These are phyloP conservation scores for Engraulis encrasicolus DNA, from an alignment of 2,113 vertebrate species.

Conservation along the genomic window DNA sequence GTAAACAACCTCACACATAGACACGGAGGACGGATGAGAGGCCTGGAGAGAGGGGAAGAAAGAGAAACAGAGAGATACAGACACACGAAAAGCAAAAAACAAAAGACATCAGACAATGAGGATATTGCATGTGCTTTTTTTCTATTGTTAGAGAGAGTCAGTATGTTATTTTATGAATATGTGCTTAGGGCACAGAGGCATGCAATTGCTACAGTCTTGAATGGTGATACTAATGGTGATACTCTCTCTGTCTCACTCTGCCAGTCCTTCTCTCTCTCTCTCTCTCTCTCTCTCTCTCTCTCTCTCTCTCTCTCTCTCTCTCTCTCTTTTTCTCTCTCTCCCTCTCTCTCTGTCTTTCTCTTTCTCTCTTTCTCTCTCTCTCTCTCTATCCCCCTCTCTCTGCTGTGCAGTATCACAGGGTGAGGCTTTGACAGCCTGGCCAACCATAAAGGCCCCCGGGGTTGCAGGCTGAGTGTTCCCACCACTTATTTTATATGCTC, in stretches of 20 bases:
- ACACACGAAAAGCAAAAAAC: no score
- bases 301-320: not conserved
- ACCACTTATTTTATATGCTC: conserved; percentile 32
- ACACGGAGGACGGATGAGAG: no score
- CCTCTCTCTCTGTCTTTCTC: not conserved
- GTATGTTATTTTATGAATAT: not conserved
- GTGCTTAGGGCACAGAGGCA: not conserved
- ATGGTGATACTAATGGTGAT: not conserved
- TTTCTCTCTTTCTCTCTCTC: not conserved
- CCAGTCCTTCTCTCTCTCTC: not conserved
- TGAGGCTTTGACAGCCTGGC: conserved; percentile 26
- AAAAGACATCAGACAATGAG: no score
- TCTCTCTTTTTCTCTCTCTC: conserved; percentile 6
- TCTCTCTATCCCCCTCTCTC: not conserved
- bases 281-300: not conserved
- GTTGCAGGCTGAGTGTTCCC: not conserved
- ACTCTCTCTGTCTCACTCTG: not conserved
- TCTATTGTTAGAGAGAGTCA: not conserved
- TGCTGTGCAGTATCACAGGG: not conserved
- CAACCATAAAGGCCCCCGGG: conserved; percentile 22
- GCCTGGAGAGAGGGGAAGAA: no score
- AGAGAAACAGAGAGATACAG: not conserved
- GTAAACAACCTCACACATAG: no score
- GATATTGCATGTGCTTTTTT: not conserved
- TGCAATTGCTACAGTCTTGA: not conserved